phyloP scores from a whole-genome alignment of 2,888 invertebrate genomes.

The Synergus gifuensis region DNA sequence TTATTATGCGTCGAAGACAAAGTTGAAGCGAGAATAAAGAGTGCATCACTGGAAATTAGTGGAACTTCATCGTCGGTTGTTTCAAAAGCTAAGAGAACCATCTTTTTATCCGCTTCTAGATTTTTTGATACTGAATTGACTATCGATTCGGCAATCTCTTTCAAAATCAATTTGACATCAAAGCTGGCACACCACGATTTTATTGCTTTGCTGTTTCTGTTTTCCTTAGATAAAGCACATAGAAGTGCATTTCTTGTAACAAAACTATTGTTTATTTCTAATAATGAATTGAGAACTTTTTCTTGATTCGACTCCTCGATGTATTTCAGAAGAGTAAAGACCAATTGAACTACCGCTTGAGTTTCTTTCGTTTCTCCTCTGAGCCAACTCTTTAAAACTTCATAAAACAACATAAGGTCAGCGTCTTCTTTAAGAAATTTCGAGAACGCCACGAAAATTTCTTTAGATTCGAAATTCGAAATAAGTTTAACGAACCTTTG shows the following conservation, averaged over 20 bases:
- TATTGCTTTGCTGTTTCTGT: constrained; percentile 74
- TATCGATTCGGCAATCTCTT: constrained; percentile 71
- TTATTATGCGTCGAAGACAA: constrained; percentile 71
- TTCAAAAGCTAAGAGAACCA: constrained; percentile 68
- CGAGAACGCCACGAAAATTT: constrained; percentile 79
- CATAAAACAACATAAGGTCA: constrained; percentile 74
- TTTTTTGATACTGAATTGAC: constrained; percentile 55
- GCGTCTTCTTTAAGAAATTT: constrained; percentile 67
- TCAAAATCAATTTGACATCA: constrained; percentile 76
- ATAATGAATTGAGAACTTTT: constrained; percentile 80
- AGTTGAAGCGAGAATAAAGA: constrained; percentile 69
- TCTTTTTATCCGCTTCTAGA: constrained; percentile 58
- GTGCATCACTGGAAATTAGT: constrained; percentile 33
- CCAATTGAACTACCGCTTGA: constrained; percentile 81
- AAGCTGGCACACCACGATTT: constrained; percentile 78
- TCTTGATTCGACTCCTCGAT: constrained; percentile 80
- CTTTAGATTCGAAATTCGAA: constrained; percentile 80
- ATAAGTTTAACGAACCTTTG: constrained; percentile 80
- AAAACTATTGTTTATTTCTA: constrained; percentile 78
- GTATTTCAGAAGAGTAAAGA: constrained; percentile 82
- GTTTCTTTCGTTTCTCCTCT: constrained; percentile 79
- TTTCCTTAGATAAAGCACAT: constrained; percentile 77
- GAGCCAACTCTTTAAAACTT: constrained; percentile 79
- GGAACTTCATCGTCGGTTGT: constrained; percentile 75
- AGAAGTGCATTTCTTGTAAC: constrained; percentile 62